phyloP scores from a whole-genome alignment of 2,797 vertebrate genomes.

The Premnoplex brunnescens region DNA sequence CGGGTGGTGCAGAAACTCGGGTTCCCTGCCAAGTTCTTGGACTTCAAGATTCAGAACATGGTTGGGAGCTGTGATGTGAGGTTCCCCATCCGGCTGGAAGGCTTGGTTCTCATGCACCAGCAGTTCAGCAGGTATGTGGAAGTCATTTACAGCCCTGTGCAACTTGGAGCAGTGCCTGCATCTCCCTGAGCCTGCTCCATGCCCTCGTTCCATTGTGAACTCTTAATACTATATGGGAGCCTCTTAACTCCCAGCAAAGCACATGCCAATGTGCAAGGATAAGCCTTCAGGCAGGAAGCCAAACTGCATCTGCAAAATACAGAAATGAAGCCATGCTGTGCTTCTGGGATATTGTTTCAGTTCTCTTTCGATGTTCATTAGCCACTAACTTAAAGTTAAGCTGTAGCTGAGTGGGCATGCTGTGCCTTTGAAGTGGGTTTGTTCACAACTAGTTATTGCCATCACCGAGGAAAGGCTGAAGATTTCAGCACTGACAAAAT shows the following conservation, averaged over 20 bases:
- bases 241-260: background rate
- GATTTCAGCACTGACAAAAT: background rate
- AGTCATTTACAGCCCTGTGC: background rate
- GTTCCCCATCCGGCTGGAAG: constrained; percentile 92
- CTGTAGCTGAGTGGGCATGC: background rate
- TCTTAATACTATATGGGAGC: background rate
- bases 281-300: background rate
- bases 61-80: constrained; percentile 95
- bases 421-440: background rate
- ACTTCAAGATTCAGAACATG: constrained; percentile 99
- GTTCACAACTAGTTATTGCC: background rate
- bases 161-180: background rate
- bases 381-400: background rate
- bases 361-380: background rate
- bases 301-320: background rate
- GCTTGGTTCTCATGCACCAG: constrained; percentile 91
- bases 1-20: constrained; percentile 95
- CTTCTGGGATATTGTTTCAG: background rate
- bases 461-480: background rate
- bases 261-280: background rate
- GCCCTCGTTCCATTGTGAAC: background rate
- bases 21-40: constrained; percentile 92
- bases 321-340: background rate
- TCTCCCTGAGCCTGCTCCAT: background rate
- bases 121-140: constrained; percentile 90